These are phyloP conservation scores for Dasypolia templi DNA, from an alignment of 2,888 invertebrate species.

Conservation along the genomic window DNA sequence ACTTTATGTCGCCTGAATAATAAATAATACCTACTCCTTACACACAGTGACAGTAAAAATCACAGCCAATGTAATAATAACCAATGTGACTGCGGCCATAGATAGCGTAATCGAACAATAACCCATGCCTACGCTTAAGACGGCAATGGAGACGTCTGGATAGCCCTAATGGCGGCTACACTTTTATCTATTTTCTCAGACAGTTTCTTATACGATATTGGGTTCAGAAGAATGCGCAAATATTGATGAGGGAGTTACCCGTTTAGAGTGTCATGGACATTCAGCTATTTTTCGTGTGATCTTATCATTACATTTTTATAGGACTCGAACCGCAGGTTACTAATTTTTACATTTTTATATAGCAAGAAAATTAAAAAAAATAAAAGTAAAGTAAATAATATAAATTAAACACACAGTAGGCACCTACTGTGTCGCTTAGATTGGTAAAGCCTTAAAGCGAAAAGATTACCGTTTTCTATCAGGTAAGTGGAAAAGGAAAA, in stretches of 20 bases:
- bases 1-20: background rate
- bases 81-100: slow-evolving; percentile 43
- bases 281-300: background rate
- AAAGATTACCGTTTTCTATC: background rate
- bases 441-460: background rate
- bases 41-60: background rate
- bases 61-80: background rate
- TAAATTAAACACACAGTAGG: too few species aligned
- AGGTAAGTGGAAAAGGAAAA: background rate
- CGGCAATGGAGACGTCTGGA: slow-evolving; percentile 76
- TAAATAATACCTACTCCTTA: background rate
- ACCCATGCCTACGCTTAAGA: slow-evolving; percentile 64
- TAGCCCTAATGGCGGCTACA: slow-evolving; percentile 71
- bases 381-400: too few species aligned
- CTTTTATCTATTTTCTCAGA: slow-evolving; percentile 68
- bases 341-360: background rate
- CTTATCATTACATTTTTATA: background rate
- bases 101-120: slow-evolving; percentile 54
- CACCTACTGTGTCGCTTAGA: too few species aligned
- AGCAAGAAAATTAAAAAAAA: too few species aligned
- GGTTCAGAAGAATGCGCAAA: slow-evolving; percentile 54
- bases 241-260: slow-evolving; percentile 31
- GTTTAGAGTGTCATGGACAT: background rate
- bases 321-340: background rate
- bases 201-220: slow-evolving; percentile 72